Base-by-base conservation (phyloP, 2,888 invertebrate species). In the Melitaea athalia region DNA sequence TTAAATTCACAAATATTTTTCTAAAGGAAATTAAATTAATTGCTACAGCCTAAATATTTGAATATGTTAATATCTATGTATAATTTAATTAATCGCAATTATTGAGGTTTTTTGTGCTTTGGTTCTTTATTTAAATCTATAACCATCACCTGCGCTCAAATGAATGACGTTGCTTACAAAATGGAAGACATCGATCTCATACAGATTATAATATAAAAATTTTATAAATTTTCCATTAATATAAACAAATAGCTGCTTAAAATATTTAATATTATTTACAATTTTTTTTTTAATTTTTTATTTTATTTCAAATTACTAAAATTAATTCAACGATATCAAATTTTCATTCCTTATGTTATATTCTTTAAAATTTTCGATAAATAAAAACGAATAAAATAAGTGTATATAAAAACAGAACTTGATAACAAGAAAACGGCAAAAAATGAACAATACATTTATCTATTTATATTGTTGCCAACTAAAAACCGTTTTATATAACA, bases 41-140 rank as follows among this genome's bases (percentile, higher is more conserved):
- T 55, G 42, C 38, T 57, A 55, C n/a, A 52, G 24, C n/a, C 52
- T 24, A 55, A 55, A 55, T 55, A 55, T 33, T 14, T n/a, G 31
- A 53, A 53, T 33, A 31, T 53, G 53, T 14, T 33, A 55, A 55
- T 14, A 55, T 24, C 10, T 11, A 45, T 42, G 42, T n/a, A 42
- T 50, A 49, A 47, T 17, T n/a, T 8, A 50, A 33, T 31, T 24
- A 24, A 52, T 5, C 33, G 12, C 24, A 33, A 33, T 33, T 55
- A 57, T 42, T 15, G 42, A 11, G 57, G 42, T 38, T n/a, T 38
- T 57, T 57, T 57, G 57, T 57, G 57, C 57, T 57, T 57, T 57
- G 57, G 57, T 57, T 15, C 33, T 55, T 55, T 55, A 14, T 55
- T 55, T 42, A 42, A 24, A 57, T 57, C 42, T 57, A 57, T 57